Evolutionary conservation across 1,140 invertebrate genomes (phyloP), one percentile per base, ranked within the genome.

Genomic region (Trachelipus rathkii): DNA sequence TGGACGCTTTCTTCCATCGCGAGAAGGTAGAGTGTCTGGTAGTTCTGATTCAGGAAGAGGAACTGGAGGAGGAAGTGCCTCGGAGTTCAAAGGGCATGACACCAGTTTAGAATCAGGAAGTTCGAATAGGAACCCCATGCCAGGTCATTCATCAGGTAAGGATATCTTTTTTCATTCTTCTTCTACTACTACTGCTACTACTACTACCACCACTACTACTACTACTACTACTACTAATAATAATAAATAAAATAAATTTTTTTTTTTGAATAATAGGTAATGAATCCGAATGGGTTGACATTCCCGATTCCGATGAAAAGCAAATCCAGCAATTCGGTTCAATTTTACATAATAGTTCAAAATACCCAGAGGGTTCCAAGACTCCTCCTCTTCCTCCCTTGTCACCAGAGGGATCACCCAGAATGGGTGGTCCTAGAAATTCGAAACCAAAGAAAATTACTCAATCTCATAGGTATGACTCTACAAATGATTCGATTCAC

Each of bases 221-320:
- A 33, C 1, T 33, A 33, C 1, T 33, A 33, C 1, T 33, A 33
- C 1, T 33, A 33, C 1, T 33, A 33, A 33, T 33, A 33, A 33
- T 33, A 33, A 33, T 33, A 33, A 33, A 3, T 3, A 33, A 3
- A 33, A 33, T 33, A 33, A 33, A 33, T 33, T 33, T 33, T 6
- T 21, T 33, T 33, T 33, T 6, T 21, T 71, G 11, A 60, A 43
- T 70, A 50, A 88, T 84, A 84, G 84, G 83, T 78, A 89, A 90
- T 82, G 91, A 92, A 82, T 90, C 91, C 3, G 92, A 93, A 84
- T 94, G 92, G 92, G 91, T 92, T 11, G 92, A 93, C 82, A 88
- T 93, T 70, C 92, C 93, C 2, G 92, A 94, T 85, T 90, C 90
- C 10, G 92, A 93, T 83, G 86, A 93, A 23, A 86, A 91, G 44